Evolutionary conservation across 2,888 invertebrate species (phyloP).

Genomic region (Limnephilus marmoratus): DNA sequence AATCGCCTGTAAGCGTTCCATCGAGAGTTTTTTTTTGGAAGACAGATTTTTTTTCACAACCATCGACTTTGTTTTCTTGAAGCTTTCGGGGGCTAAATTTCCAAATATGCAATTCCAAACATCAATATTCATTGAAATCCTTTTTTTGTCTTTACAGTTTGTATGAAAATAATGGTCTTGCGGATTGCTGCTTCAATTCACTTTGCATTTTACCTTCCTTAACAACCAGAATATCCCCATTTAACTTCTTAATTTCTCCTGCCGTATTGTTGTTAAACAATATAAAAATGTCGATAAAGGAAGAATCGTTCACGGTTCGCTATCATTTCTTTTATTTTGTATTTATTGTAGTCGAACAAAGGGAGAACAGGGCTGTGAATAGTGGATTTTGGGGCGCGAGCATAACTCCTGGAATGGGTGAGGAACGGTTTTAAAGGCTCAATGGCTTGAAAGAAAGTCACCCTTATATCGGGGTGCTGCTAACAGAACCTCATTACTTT

Average conservation of each 20-base stretch:
- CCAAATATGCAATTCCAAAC: neutral
- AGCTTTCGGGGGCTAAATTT: neutral
- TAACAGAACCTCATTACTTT: conserved; percentile 17
- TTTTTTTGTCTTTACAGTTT: neutral
- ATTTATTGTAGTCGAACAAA: conserved; percentile 59
- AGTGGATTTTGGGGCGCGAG: conserved; percentile 24
- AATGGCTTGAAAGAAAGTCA: conserved; percentile 8
- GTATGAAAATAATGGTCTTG: neutral
- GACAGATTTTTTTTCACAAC: too few species aligned
- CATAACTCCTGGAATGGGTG: conserved; percentile 8
- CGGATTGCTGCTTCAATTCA: conserved; percentile 1
- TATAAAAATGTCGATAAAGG: conserved; percentile 51
- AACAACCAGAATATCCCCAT: neutral
- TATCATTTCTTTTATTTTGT: conserved; percentile 59
- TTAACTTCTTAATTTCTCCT: conserved; percentile 34
- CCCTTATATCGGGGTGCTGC: neutral
- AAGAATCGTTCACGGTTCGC: conserved; percentile 60
- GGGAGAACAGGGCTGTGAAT: neutral
- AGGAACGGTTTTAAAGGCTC: neutral
- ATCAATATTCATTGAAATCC: neutral
- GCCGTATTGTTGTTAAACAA: conserved; percentile 41
- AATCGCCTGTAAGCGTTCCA: too few species aligned
- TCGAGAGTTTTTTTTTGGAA: too few species aligned
- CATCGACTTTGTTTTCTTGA: neutral
- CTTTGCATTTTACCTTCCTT: neutral